Evolutionary conservation across 2,113 vertebrate genomes (phyloP), one percentile per base, ranked within the genome.

Genomic region (Ameiurus melas): DNA sequence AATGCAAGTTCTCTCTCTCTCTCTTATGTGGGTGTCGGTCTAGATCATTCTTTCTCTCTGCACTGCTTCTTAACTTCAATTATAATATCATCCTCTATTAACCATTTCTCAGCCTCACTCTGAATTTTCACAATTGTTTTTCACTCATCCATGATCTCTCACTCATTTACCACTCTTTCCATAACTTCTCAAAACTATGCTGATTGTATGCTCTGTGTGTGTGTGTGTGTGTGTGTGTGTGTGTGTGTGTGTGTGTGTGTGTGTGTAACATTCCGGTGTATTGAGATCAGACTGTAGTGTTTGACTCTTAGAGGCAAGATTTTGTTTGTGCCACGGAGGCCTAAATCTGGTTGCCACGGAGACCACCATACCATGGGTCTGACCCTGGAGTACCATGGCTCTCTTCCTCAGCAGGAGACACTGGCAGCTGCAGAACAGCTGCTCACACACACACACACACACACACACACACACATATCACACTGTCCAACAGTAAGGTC

Each of bases 351-450:
- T 97, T 98, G 96, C 97, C 95, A 97, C 93, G 95, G 97, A 97
- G 96, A 97, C 97, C 95, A 95, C 96, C 97, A 97, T 97, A 97
- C 96, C 97, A 97, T 95, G 96, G 95, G 94, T 96, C 95, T 96
- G 96, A 97, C 97, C 97, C 96, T 94, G 90, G 96, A 96, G 96
- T 96, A 96, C 96, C 96, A 95, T 95, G 94, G 94, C 94, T 95
- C 94, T 93, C 94, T 93, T 93, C 94, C 94, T 93, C 96, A 96
- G 96, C 94, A 94, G 95, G 95, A 94, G 94, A 92, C 95, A 94
- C 96, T 95, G 95, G 96, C 97, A 97, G 97, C 97, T 98, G 97
- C 96, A 96, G 95, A 95, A 96, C 97, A 98, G 97, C 97, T 98
- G 97, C 55, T 64, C 82, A 25, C 55, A 73, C 68, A 97, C 96